Conservation (phyloP, 64 coral and sea anemone species). For the Dendronephthya gigantea region DNA sequence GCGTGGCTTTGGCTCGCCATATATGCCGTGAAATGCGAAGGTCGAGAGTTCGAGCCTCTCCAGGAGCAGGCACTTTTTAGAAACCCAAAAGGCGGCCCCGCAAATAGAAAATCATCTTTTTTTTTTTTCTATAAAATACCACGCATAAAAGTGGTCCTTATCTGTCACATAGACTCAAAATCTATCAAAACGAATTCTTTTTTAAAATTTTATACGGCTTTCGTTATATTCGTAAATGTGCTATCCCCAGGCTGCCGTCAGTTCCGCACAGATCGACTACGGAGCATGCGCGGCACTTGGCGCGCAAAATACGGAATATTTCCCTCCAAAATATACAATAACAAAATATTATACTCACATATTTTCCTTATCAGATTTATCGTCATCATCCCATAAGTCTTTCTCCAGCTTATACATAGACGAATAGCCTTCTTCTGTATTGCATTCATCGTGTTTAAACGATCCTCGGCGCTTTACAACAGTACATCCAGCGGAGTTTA, state of each 20-base stretch:
- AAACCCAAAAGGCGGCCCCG: too few species aligned
- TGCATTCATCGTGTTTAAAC: not conserved
- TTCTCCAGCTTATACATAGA: not conserved
- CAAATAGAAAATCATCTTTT: not conserved
- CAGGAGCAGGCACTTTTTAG: slow-evolving; percentile 45
- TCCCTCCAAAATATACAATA: not conserved
- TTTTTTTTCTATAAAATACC: too few species aligned
- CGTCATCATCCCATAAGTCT: not conserved
- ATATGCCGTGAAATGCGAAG: slow-evolving; percentile 47
- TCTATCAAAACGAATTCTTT: too few species aligned
- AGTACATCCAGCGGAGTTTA: not conserved
- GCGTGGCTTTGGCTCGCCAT: slow-evolving; percentile 1
- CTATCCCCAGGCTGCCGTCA: too few species aligned
- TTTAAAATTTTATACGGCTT: too few species aligned
- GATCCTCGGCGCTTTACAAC: too few species aligned
- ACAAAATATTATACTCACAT: not conserved
- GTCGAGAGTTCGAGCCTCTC: slow-evolving; percentile 55
- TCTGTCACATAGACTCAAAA: too few species aligned
- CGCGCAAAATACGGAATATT: not conserved
- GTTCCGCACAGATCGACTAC: too few species aligned
- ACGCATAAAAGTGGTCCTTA: too few species aligned
- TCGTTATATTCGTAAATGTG: too few species aligned
- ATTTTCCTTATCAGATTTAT: not conserved
- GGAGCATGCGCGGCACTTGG: too few species aligned
- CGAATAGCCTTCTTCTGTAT: not conserved